Evolutionary conservation across 2,888 invertebrate species (phyloP).

Genomic region (Poecilus cupreus): DNA sequence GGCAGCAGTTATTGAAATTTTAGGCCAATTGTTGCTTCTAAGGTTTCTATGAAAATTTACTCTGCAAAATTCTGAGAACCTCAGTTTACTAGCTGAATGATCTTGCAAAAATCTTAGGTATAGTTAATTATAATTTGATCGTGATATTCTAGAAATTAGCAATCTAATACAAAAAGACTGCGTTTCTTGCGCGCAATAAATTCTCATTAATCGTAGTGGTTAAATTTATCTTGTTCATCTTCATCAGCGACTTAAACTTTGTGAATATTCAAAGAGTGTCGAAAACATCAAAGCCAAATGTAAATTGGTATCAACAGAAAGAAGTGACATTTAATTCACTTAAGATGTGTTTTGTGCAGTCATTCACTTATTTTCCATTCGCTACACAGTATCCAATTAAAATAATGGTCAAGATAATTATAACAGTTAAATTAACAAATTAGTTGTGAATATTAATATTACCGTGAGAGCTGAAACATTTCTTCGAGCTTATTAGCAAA

Average conservation of each 20-base stretch:
- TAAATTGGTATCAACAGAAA: neutral
- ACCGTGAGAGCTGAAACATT: neutral
- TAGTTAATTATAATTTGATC: no score
- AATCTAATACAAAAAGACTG: no score
- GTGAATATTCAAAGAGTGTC: neutral
- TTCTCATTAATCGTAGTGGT: no score
- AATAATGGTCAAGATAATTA: slow-evolving; percentile 29
- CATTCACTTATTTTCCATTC: slow-evolving; percentile 42
- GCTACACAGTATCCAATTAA: slow-evolving; percentile 33
- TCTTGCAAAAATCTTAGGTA: no score
- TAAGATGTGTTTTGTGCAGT: slow-evolving; percentile 22
- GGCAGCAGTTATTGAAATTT: no score
- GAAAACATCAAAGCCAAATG: neutral
- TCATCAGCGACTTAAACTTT: neutral
- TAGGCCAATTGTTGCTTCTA: no score
- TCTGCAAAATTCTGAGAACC: no score
- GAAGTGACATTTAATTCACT: slow-evolving; percentile 28
- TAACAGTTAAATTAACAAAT: slow-evolving; percentile 26
- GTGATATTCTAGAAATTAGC: no score
- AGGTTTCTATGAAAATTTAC: no score
- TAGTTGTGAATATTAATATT: slow-evolving; percentile 30
- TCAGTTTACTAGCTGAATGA: no score
- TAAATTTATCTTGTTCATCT: neutral
- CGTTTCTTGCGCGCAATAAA: no score
- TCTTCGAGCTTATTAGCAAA: neutral